Percentiles rank a stretch among this genome's conserved stretches.
These are phyloP conservation scores for Crotalus helleri DNA, from an alignment of 2,113 vertebrate genomes.

Conservation along the genomic window DNA sequence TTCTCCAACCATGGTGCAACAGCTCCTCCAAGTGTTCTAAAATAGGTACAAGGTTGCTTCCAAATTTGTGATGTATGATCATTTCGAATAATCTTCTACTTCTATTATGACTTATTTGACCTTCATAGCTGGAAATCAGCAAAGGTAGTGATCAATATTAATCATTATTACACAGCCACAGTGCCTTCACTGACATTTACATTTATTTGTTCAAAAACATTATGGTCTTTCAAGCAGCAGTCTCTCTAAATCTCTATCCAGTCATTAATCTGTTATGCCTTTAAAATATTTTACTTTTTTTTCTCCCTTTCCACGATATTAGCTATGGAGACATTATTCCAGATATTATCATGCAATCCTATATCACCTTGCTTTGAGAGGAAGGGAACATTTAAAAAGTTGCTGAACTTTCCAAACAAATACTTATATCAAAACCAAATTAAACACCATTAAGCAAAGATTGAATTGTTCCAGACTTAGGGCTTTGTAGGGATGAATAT, in stretches of 20 bases:
- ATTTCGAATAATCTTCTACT: background rate
- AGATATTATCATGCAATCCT: background rate
- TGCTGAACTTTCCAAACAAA: background rate
- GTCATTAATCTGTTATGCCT: background rate
- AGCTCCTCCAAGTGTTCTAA: conserved; percentile 63
- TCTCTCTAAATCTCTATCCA: background rate
- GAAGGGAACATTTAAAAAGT: background rate
- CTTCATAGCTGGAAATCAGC: background rate
- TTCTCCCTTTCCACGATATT: background rate
- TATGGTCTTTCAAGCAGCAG: background rate
- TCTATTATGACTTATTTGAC: background rate
- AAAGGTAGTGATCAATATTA: background rate
- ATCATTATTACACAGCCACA: background rate
- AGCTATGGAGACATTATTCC: conserved; percentile 7
- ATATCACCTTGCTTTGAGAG: background rate
- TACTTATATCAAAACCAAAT: background rate
- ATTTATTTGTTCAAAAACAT: background rate
- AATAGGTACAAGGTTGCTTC: background rate
- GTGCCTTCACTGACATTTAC: background rate
- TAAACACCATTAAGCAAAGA: background rate
- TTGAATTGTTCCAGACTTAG: background rate
- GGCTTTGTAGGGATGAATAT: background rate
- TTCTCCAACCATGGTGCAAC: conserved; percentile 45
- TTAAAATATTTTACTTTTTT: background rate
- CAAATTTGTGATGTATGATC: background rate